Evolutionary conservation across 2,113 vertebrate species (phyloP), one percentile per base, ranked within the genome.

Genomic region (Myrmophylax atrothorax): DNA sequence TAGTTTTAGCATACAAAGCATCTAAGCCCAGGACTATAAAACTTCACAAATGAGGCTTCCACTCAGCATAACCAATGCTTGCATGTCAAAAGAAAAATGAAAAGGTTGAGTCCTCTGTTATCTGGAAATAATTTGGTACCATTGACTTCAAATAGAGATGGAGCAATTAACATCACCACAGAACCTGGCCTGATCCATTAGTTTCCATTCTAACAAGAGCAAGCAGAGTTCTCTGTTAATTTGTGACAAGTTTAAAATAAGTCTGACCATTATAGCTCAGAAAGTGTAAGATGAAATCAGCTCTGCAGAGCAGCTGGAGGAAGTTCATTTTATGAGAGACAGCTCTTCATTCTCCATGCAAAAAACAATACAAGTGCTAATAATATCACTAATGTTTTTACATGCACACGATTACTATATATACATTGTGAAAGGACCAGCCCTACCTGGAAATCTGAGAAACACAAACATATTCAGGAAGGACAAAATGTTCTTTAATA

Each of bases 1-100:
- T 66, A 38, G 44, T 67, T 74, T 55, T 74, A 92, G 33, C 46
- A 77, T 60, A 59, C 14, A 89, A 94, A 89, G 35, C 2, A 1
- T 19, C 75, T 76, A 70, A 73, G 52, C 18, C 49, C 19, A n/a
- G 62, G 37, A 56, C 68, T 66, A 40, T 58, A 69, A 84, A 88
- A 78, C 37, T 89, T 68, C 83, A 84, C 26, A 94, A 94, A 90
- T 72, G 52, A 94, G 49, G 79, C 94, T 89, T 86, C 60, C 68
- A 58, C 40, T 81, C 60, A 68, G 64, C 47, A 84, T 67, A 94
- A 75, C 58, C 60, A 86, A 72, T 62, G 33, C 6, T 66, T 89
- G 29, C 10, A 20, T 66, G 73, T 67, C 52, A 90, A 90, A 90
- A 77, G 35, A n/a, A 92, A 92, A 92, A 82, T 68, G 60, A 81